phyloP scores from a whole-genome alignment of 2,113 vertebrate species.

The Coptodon bakossiorum region DNA sequence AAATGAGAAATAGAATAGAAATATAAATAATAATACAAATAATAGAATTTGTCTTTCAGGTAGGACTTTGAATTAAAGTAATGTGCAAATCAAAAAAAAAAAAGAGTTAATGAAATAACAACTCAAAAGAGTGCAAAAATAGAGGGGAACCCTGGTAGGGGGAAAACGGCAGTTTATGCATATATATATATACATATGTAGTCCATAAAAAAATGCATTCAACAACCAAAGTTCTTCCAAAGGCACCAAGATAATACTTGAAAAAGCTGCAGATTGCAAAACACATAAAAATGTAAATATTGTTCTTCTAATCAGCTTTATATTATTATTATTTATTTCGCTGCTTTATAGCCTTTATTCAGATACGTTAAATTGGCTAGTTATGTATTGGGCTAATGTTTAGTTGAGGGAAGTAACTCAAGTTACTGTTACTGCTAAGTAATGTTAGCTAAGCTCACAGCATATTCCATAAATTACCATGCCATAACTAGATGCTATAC shows the following conservation, averaged over 20 bases:
- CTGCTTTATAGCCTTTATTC: neutral
- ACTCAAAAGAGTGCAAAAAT: neutral
- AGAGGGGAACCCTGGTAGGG: neutral
- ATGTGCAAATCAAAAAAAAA: neutral
- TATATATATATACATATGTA: neutral
- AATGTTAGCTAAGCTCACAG: neutral
- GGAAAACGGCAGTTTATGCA: neutral
- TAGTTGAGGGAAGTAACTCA: neutral
- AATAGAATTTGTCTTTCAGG: neutral
- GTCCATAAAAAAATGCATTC: neutral
- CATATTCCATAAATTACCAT: neutral
- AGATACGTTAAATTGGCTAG: neutral
- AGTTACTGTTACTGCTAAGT: neutral
- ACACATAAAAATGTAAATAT: neutral
- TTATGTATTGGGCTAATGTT: neutral
- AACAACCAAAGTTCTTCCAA: neutral
- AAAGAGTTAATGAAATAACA: neutral
- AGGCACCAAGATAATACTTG: neutral
- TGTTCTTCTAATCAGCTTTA: neutral
- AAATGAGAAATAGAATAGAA: neutral
- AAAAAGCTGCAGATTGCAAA: neutral
- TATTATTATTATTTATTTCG: too few relatives aligned
- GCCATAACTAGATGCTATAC: neutral
- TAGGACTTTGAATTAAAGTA: neutral
- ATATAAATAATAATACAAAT: too few relatives aligned